These are phyloP conservation scores for Denticeps clupeoides DNA, from an alignment of 2,797 vertebrate genomes.

Conservation along the genomic window DNA sequence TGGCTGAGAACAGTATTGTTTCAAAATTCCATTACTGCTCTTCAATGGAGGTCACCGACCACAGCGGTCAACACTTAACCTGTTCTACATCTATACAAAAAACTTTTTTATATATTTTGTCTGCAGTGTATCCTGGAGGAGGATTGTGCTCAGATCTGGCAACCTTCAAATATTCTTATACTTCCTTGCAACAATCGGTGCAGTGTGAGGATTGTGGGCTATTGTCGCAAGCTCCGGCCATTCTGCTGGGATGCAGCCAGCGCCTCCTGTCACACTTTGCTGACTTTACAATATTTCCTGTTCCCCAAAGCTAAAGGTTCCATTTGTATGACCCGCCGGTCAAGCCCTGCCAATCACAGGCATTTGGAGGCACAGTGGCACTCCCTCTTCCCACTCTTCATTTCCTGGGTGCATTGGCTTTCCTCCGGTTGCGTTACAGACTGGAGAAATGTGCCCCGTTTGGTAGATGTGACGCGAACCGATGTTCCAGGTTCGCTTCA, in stretches of 20 bases:
- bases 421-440: background rate
- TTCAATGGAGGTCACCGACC: conserved; percentile 1
- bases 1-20: conserved; percentile 3
- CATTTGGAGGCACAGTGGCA: conserved; percentile 22
- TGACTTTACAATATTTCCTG: conserved; percentile 7
- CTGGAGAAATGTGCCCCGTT: background rate
- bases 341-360: conserved; percentile 20
- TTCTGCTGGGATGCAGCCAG: background rate
- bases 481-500: too few relatives aligned
- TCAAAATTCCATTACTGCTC: conserved; percentile 2
- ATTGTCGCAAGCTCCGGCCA: too few relatives aligned
- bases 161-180: too few relatives aligned
- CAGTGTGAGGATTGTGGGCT: too few relatives aligned
- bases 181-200: too few relatives aligned
- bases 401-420: background rate
- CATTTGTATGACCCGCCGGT: conserved; percentile 16
- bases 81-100: background rate
- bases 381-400: conserved; percentile 10
- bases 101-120: too few relatives aligned
- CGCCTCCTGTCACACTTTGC: conserved; percentile 6
- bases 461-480: too few relatives aligned
- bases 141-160: too few relatives aligned
- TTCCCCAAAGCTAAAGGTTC: conserved; percentile 21
- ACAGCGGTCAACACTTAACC: background rate
- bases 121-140: too few relatives aligned